These are phyloP conservation scores for Leptobrachium leishanense DNA, from an alignment of 2,113 vertebrate species.

Conservation along the genomic window DNA sequence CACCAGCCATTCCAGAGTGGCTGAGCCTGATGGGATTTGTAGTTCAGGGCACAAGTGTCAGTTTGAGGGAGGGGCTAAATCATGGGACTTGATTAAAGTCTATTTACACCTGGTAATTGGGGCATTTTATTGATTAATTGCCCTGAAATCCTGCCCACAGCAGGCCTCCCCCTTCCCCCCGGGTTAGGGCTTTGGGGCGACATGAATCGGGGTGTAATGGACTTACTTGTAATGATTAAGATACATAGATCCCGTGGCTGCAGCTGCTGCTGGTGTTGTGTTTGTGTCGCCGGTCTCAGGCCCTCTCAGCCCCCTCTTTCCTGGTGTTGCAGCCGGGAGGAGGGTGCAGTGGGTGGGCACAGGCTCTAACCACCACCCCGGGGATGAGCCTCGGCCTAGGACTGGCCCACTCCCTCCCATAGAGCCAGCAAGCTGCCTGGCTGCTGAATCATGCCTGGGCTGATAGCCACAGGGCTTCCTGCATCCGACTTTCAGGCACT, in stretches of 20 bases:
- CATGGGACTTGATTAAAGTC: neutral
- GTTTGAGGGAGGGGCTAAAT: neutral
- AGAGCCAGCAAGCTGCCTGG: neutral
- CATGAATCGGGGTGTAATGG: too few relatives aligned
- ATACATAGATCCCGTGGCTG: constrained; percentile 4
- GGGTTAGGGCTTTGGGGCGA: too few relatives aligned
- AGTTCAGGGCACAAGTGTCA: neutral
- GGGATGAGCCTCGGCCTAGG: neutral
- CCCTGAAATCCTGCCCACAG: too few relatives aligned
- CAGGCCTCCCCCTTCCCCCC: too few relatives aligned
- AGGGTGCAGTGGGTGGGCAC: neutral
- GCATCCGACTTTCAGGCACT: too few relatives aligned
- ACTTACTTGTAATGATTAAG: constrained; percentile 1
- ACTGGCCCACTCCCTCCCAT: neutral
- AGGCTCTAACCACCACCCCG: neutral
- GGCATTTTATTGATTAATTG: too few relatives aligned
- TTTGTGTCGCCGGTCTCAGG: neutral
- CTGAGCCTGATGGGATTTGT: neutral
- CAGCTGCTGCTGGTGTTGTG: neutral
- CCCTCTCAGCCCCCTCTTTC: neutral
- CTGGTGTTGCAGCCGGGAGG: constrained; percentile 1
- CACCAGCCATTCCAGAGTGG: neutral
- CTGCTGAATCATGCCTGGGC: neutral
- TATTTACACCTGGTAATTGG: too few relatives aligned
- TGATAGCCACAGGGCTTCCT: too few relatives aligned